phyloP scores from a whole-genome alignment of 2,797 vertebrate genomes.

The Chrysocyon brachyurus region DNA sequence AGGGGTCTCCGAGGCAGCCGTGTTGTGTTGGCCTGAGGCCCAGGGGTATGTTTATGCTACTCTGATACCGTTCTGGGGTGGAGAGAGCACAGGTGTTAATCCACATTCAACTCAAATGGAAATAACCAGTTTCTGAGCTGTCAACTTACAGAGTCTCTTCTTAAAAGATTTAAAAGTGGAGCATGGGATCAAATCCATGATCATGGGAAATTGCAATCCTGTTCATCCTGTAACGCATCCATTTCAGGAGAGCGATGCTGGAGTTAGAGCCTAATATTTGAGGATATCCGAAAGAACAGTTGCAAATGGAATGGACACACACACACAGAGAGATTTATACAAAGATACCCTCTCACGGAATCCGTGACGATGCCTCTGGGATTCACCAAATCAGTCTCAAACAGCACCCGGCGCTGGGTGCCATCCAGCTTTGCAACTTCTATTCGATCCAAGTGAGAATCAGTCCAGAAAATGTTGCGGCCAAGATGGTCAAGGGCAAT shows the following conservation, averaged over 20 bases:
- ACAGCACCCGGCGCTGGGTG: slow-evolving; percentile 92
- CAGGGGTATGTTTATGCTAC: background rate
- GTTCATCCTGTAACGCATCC: background rate
- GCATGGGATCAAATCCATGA: background rate
- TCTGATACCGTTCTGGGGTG: too few relatives aligned
- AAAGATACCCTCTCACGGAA: slow-evolving; percentile 91
- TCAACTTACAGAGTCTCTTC: background rate
- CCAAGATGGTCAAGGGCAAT: slow-evolving; percentile 94
- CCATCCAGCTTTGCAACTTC: slow-evolving; percentile 96
- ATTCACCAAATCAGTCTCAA: slow-evolving; percentile 94
- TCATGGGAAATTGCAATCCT: too few relatives aligned
- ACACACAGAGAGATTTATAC: background rate
- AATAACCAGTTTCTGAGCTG: background rate
- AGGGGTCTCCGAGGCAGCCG: too few relatives aligned
- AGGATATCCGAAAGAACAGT: background rate
- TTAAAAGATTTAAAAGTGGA: background rate
- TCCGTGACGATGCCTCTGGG: slow-evolving; percentile 94
- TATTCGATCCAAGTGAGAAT: slow-evolving; percentile 94
- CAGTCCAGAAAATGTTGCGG: slow-evolving; percentile 96
- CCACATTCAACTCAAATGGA: background rate
- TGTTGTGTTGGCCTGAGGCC: background rate
- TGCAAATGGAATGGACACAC: rapidly evolving
- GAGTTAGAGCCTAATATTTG: background rate
- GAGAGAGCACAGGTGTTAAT: background rate
- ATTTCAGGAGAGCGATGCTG: background rate